Percentiles rank a stretch among this genome's conserved stretches.
These are phyloP conservation scores for Kradibia gibbosae DNA, from an alignment of 1,140 invertebrate species.

Conservation along the genomic window DNA sequence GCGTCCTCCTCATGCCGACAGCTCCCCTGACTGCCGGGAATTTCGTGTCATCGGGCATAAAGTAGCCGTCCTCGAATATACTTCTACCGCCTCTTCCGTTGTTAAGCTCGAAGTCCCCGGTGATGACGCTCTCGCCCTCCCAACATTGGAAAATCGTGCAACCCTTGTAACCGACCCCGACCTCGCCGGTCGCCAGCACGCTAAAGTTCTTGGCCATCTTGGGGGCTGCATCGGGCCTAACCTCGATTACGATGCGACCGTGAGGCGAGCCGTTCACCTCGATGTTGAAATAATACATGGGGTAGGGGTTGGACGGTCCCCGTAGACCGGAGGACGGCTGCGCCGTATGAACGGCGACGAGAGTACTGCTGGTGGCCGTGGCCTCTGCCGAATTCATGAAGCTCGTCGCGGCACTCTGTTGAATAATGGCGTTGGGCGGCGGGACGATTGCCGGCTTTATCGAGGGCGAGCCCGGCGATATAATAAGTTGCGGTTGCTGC, in stretches of 20 bases:
- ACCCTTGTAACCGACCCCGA: conserved; percentile 84
- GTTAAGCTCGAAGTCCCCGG: conserved; percentile 86
- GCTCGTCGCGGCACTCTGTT: conserved; percentile 62
- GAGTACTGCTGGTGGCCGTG: conserved; percentile 62
- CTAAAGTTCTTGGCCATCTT: conserved; percentile 94
- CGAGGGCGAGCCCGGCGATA: conserved; percentile 68
- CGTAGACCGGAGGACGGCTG: conserved; percentile 67
- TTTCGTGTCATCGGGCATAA: conserved; percentile 87
- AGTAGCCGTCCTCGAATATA: conserved; percentile 84
- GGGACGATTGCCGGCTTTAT: conserved; percentile 61
- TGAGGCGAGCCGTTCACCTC: conserved; percentile 81
- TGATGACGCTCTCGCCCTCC: conserved; percentile 86
- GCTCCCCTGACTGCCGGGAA: conserved; percentile 83
- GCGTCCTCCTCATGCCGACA: conserved; percentile 87
- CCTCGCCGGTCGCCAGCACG: conserved; percentile 84
- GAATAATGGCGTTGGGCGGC: conserved; percentile 66
- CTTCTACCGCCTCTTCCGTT: conserved; percentile 85
- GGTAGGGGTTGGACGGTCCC: conserved; percentile 74
- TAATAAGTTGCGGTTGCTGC: conserved; percentile 65
- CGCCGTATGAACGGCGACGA: conserved; percentile 70
- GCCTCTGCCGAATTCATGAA: conserved; percentile 56
- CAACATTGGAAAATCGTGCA: conserved; percentile 87
- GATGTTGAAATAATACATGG: conserved; percentile 84
- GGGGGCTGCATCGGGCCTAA: conserved; percentile 87
- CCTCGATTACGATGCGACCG: conserved; percentile 87